Evolutionary conservation across 2,113 vertebrate species (phyloP), one percentile per base, ranked within the genome.

Genomic region (Lophura nycthemera): DNA sequence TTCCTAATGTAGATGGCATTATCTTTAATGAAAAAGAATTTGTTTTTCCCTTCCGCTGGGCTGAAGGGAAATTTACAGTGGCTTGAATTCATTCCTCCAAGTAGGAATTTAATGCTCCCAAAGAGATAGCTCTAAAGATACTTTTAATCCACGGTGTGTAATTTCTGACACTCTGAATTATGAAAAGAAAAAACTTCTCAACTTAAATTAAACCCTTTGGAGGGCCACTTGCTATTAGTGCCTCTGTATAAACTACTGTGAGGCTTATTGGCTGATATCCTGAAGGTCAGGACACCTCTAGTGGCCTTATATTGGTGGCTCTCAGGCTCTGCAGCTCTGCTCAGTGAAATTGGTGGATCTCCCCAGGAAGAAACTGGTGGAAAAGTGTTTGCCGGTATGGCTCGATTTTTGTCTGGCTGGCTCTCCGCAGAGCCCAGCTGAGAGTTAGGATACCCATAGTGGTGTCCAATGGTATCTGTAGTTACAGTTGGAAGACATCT

Each of bases 1-100:
- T 27, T 36, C 38, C 54, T 72, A 42, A 80, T 91, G 42, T 34
- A 87, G 66, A 42, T 91, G 36, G 60, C 60, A 70, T 93, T 84
- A 64, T 63, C 90, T 95, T 88, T 88, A 83, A 91, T 93, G 60
- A 91, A 43, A 64, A 82, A 89, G 60, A 52, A 79, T 90, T 83
- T 89, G 45, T 6, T 89, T 91, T 93, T 70, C 65, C n/a, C 27
- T 76, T 84, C 43, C 30, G 85, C 8, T 24, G 69, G 38, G 56
- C 82, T 89, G 87, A 85, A 83, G 60, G 30, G 32, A 29, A 87
- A 66, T 83, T 87, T 93, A 34, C 34, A 74, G 19, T 63, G 21
- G 47, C 91, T 96, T 77, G 42, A 89, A 92, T 67, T 91, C 16
- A 59, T 89, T 89, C 60, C 42, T 89, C 29, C 22, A 81, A 77